Conservation (phyloP, 1,140 invertebrate genomes). For the Nylanderia fulva region DNA sequence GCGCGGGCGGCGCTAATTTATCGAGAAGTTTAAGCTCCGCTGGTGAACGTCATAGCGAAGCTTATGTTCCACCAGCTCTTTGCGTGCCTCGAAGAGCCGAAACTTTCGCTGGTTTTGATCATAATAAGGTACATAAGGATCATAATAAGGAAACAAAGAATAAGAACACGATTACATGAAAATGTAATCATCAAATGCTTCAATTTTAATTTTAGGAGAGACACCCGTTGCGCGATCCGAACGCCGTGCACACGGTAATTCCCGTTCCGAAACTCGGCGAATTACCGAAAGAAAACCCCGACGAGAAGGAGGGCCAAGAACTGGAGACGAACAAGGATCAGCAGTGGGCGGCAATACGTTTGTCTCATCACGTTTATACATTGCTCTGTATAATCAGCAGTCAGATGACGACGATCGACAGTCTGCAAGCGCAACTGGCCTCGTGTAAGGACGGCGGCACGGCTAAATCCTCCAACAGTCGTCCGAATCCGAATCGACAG, state of each 20-base stretch:
- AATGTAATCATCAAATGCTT: not conserved
- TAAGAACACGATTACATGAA: not conserved
- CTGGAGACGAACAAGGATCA: slow-evolving; percentile 86
- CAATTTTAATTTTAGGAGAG: slow-evolving; percentile 81
- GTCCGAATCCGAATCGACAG: slow-evolving; percentile 87
- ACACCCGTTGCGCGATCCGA: slow-evolving; percentile 85
- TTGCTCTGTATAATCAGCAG: slow-evolving; percentile 93
- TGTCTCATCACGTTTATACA: slow-evolving; percentile 94
- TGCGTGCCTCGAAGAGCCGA: slow-evolving; percentile 93
- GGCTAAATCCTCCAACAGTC: slow-evolving; percentile 86
- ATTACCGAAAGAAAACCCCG: slow-evolving; percentile 66
- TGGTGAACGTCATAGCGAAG: slow-evolving; percentile 94
- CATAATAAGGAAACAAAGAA: not conserved
- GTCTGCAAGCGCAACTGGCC: slow-evolving; percentile 89
- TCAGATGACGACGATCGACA: slow-evolving; percentile 94
- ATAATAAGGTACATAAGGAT: slow-evolving; percentile 86
- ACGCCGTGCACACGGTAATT: slow-evolving; percentile 71
- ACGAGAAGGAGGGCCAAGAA: slow-evolving; percentile 72
- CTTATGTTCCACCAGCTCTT: slow-evolving; percentile 93
- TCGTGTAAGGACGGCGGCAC: slow-evolving; percentile 83
- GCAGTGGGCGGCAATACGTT: slow-evolving; percentile 90
- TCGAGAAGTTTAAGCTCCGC: slow-evolving; percentile 96
- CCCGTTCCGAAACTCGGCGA: slow-evolving; percentile 70
- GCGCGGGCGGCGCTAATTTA: slow-evolving; percentile 90
- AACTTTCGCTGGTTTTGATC: slow-evolving; percentile 98